Evolutionary conservation across 2,888 invertebrate genomes (phyloP).

Genomic region (Drosophila pegasa): DNA sequence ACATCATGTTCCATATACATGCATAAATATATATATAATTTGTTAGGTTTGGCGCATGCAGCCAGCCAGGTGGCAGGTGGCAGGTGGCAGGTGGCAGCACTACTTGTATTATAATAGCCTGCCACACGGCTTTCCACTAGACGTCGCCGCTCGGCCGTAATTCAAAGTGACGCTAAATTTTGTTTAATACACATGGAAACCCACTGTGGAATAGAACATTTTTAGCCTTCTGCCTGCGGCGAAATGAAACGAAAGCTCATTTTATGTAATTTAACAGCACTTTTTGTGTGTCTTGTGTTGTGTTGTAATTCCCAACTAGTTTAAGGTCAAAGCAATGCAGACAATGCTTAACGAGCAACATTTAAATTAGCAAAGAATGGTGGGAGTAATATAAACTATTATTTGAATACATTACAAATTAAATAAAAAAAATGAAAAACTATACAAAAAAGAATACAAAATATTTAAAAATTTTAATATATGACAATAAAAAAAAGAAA

Average conservation of each 20-base stretch:
- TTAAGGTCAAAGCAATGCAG: not conserved
- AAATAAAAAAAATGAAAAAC: too few species aligned
- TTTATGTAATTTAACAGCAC: not conserved
- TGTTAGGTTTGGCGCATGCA: conserved; percentile 21
- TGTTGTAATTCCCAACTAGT: not conserved
- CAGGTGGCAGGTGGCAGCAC: conserved; percentile 38
- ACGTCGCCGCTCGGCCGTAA: conserved; percentile 64
- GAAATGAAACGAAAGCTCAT: not conserved
- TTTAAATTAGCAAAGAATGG: not conserved
- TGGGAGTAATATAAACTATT: too few species aligned
- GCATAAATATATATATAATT: conserved; percentile 13
- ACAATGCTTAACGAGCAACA: not conserved
- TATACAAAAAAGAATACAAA: too few species aligned
- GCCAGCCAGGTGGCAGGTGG: conserved; percentile 15
- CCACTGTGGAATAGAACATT: conserved; percentile 39
- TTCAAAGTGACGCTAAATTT: conserved; percentile 83
- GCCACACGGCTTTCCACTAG: conserved; percentile 49
- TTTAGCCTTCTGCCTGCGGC: not conserved
- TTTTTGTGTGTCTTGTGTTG: not conserved
- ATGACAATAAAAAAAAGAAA: too few species aligned
- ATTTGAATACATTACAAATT: too few species aligned
- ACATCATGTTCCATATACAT: conserved; percentile 56
- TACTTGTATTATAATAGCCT: conserved; percentile 64
- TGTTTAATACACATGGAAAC: conserved; percentile 70
- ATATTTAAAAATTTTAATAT: too few species aligned